These are phyloP conservation scores for Ailuropoda melanoleuca DNA, from an alignment of 2,113 vertebrate genomes.

Conservation along the genomic window DNA sequence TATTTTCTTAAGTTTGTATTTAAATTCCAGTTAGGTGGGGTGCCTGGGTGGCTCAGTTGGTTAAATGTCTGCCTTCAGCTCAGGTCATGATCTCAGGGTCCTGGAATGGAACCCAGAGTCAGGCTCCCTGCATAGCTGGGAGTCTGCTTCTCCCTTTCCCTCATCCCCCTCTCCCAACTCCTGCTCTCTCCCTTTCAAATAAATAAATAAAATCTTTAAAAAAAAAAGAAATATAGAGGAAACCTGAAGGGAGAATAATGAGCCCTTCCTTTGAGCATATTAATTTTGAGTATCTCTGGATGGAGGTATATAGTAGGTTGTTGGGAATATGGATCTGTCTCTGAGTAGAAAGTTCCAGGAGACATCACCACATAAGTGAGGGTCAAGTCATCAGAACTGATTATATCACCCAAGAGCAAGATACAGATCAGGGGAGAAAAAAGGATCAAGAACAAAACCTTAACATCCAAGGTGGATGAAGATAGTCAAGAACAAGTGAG, in stretches of 20 bases:
- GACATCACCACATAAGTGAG: not conserved
- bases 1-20: too few relatives aligned
- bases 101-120: too few relatives aligned
- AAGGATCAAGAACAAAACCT: not conserved
- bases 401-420: not conserved
- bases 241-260: not conserved
- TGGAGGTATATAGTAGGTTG: not conserved
- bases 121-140: too few relatives aligned
- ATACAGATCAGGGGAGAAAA: not conserved
- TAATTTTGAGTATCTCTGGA: not conserved
- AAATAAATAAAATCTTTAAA: too few relatives aligned
- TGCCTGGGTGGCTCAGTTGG: too few relatives aligned
- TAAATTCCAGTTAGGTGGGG: too few relatives aligned
- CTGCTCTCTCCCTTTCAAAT: too few relatives aligned
- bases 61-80: too few relatives aligned
- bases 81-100: too few relatives aligned
- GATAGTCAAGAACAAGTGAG: not conserved
- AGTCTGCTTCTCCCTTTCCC: too few relatives aligned
- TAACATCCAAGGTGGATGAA: not conserved
- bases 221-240: not conserved
- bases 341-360: not conserved
- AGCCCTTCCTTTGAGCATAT: not conserved
- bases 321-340: not conserved
- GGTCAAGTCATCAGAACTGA: not conserved
- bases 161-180: too few relatives aligned